Evolutionary conservation across 2,113 vertebrate genomes (phyloP), one percentile per base, ranked within the genome.

Genomic region (Oncorhynchus masou): DNA sequence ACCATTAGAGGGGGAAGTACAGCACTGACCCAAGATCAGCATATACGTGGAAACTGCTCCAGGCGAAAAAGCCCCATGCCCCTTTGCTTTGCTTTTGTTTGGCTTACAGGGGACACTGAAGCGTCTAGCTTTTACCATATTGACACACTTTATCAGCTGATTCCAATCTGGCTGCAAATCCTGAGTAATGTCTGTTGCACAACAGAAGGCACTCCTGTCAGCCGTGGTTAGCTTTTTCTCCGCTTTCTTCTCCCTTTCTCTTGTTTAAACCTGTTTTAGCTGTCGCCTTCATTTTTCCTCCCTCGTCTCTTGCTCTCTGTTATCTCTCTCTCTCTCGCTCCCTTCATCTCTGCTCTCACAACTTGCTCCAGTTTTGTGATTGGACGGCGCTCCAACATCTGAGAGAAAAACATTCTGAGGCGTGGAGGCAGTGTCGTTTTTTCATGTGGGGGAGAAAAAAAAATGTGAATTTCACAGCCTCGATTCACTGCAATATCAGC

Each of bases 351-450:
- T 64, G 24, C 83, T 24, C 84, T 88, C 85, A 85, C 81, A 75
- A 81, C 54, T 78, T 65, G 66, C 75, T 88, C 83, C 79, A 80
- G 45, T 79, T 85, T 79, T 74, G 74, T 29, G 78, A 54, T 77
- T 81, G 85, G 94, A 92, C 92, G 87, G 90, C 60, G 79, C 80
- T 86, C 89, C 94, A 94, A 86, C 83, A 84, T 77, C 83, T 76
- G 7, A 68, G 83, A 88, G 82, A 83, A 84, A 49, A 71, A 85
- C 88, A 87, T 91, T 89, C 83, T 8, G 20, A 29, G 87, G 88
- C 88, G 78, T 83, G 88, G 85, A 91, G 86, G 84, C 51, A 77
- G 91, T 87, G 91, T 91, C 84, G 81, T 88, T 92, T 75, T 75
- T 90, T 91, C 87, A 88, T 90, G 86, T 86, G 82, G n/a, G 54